These are phyloP conservation scores for Nyctereutes procyonoides DNA, from an alignment of 2,113 vertebrate genomes.

Conservation along the genomic window DNA sequence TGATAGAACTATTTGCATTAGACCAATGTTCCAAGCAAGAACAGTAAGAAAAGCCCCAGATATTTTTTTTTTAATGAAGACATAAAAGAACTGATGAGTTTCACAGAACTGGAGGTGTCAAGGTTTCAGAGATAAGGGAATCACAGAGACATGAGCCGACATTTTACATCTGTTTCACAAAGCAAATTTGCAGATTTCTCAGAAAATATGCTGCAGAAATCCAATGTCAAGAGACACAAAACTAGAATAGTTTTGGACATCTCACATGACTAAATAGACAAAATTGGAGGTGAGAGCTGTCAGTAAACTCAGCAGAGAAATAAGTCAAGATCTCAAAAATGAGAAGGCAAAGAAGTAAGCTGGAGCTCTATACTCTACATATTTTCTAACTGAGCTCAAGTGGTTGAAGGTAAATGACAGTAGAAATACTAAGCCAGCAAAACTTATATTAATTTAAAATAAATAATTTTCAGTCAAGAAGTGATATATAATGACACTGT, in stretches of 20 bases:
- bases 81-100: background rate
- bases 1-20: background rate
- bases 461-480: background rate
- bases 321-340: background rate
- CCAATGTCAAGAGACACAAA: background rate
- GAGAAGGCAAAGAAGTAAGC: background rate
- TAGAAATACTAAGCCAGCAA: background rate
- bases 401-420: background rate
- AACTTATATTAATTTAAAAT: background rate
- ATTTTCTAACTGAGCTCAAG: background rate
- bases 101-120: background rate
- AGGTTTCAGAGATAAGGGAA: background rate
- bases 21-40: background rate
- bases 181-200: background rate
- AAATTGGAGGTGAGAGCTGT: background rate
- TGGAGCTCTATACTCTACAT: background rate
- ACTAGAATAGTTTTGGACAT: background rate
- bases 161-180: background rate
- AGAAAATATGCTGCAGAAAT: background rate
- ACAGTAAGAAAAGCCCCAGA: background rate
- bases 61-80: background rate
- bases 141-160: background rate
- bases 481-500: background rate
- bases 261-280: background rate
- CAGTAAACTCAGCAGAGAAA: background rate